Base-by-base conservation (phyloP, 2,113 vertebrate genomes). In the Neomonachus schauinslandi region DNA sequence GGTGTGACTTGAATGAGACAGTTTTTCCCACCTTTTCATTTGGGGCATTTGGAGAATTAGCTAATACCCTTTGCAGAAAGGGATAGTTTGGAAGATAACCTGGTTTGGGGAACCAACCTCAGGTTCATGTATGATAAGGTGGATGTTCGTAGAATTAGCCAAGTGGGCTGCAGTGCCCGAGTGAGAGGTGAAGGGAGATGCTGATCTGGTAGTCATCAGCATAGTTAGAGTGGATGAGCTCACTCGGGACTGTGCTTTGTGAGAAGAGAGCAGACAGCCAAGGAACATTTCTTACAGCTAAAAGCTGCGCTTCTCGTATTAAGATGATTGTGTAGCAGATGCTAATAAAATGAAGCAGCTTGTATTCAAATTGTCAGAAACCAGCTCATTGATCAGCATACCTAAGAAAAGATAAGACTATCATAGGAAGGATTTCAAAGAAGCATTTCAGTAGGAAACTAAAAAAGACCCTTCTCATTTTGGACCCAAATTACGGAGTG, bases 321-420 rank as follows among this genome's bases (percentile, higher is more conserved):
- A 69, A 80, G 95, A 94, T 65, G 83, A 72, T 69, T 94, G 57
- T 92, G 76, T 61, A 97, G 96, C 96, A 97, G 94, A 94, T 97
- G 96, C 96, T 98, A 96, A 85, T 96, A 84, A 97, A 96, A 92
- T 42, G 94, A 95, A 96, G 80, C 94, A 95, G 87, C 98, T 96
- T 94, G 76, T 90, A 84, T 94, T 96, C 83, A 90, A 16, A 85
- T 87, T 42, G 39, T 96, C 92, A 85, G 94, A 88, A 97, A 76
- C 69, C 28, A 88, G 84, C 76, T 82, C 87, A 85, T 81, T 87
- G 96, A 92, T 92, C 88, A 90, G 76, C 80, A 61, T 92, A 81
- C 80, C 90, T 94, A 84, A 63, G 82, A 89, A 89, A 91, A 94
- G 79, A 88, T 92, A 80, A 96, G 55, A 63, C 51, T 28, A 33